phyloP scores from a whole-genome alignment of 1,140 invertebrate genomes.

The Ceratina australensis region DNA sequence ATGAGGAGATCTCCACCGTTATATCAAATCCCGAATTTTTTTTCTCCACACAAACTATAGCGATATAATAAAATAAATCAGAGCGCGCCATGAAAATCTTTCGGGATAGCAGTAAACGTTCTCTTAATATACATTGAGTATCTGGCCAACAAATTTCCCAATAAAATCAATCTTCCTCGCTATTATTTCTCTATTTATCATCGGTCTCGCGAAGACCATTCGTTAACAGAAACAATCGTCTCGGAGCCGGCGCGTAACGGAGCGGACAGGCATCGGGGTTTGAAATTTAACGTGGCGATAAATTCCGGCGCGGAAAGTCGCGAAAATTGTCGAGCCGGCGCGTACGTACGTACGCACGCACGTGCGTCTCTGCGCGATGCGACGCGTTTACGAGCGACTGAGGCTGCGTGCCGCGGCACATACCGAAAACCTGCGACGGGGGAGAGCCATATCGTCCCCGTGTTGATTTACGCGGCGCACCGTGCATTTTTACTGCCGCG shows the following conservation, averaged over 20 bases:
- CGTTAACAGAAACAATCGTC: constrained; percentile 14
- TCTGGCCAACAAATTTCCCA: too few species aligned
- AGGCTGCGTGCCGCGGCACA: constrained; percentile 1
- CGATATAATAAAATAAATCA: background rate
- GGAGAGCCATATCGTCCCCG: constrained; percentile 71
- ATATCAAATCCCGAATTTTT: background rate
- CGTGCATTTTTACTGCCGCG: constrained; percentile 75
- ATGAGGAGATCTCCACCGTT: too few species aligned
- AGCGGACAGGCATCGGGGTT: background rate
- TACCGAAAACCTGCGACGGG: background rate
- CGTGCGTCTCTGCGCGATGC: constrained; percentile 27
- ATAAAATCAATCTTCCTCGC: too few species aligned
- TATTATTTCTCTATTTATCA: too few species aligned
- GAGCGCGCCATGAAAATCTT: too few species aligned
- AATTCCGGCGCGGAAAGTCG: constrained; percentile 53
- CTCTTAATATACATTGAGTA: too few species aligned
- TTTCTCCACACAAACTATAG: too few species aligned
- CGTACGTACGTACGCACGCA: constrained; percentile 34
- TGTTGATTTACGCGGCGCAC: constrained; percentile 75
- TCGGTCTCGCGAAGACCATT: too few species aligned
- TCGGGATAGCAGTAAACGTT: too few species aligned
- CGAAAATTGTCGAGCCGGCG: constrained; percentile 37
- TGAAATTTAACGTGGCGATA: constrained; percentile 37
- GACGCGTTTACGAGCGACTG: constrained; percentile 57
- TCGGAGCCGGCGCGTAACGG: too few species aligned